These are phyloP conservation scores for Hermodice carunculata DNA, from an alignment of 2,888 invertebrate genomes.

Conservation along the genomic window DNA sequence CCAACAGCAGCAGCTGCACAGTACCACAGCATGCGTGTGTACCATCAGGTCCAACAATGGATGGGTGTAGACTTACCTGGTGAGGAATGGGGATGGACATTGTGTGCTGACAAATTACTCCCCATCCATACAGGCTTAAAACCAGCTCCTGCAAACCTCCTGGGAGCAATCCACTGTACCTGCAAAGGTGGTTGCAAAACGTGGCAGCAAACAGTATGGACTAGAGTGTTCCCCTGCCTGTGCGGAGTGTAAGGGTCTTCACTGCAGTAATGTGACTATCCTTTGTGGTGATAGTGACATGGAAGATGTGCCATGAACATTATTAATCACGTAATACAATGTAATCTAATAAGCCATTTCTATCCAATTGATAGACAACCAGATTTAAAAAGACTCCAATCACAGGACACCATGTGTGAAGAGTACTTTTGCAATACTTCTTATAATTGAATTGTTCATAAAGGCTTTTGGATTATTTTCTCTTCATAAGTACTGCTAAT, in stretches of 20 bases:
- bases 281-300: too few relatives aligned
- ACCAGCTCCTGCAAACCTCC: constrained; percentile 37
- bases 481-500: too few relatives aligned
- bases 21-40: constrained; percentile 39
- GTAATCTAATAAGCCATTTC: too few relatives aligned
- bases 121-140: constrained; percentile 24
- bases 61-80: constrained; percentile 20
- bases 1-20: constrained; percentile 43
- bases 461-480: too few relatives aligned
- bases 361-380: too few relatives aligned
- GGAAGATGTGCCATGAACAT: too few relatives aligned
- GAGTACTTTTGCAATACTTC: too few relatives aligned
- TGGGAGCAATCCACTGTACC: constrained; percentile 38
- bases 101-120: constrained; percentile 12
- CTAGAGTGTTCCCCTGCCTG: constrained; percentile 24
- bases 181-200: constrained; percentile 37
- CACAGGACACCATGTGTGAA: too few relatives aligned
- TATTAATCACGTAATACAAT: too few relatives aligned
- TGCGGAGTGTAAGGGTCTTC: constrained; percentile 23
- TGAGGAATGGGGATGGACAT: constrained; percentile 39
- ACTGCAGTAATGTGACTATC: too few relatives aligned
- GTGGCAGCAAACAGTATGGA: constrained; percentile 11
- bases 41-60: constrained; percentile 43
- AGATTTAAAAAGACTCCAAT: too few relatives aligned
- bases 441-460: too few relatives aligned